Conservation (phyloP, 2,113 vertebrate genomes). For the Gadus macrocephalus region DNA sequence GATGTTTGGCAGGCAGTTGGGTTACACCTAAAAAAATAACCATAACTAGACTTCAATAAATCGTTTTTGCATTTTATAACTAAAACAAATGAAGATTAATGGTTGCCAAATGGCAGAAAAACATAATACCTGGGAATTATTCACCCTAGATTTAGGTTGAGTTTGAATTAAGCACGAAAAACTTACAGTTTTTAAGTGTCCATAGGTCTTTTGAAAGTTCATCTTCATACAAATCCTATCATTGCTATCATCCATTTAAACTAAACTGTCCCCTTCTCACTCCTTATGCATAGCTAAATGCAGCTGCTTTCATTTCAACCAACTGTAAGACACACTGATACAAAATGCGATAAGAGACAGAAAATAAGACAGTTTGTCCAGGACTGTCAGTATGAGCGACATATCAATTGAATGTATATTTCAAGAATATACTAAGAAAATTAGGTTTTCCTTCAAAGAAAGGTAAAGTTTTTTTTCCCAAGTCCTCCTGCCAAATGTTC, state of each 20-base stretch:
- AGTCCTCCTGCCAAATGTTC: neutral
- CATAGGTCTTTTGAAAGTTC: constrained; percentile 19
- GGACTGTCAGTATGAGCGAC: constrained; percentile 57
- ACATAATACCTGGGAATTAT: no score
- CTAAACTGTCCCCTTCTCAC: neutral
- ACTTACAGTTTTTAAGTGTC: constrained; percentile 40
- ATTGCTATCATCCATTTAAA: neutral
- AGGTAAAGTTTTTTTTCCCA: neutral
- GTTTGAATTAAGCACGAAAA: neutral
- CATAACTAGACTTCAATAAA: neutral
- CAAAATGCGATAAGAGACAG: constrained; percentile 62
- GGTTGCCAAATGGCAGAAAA: no score
- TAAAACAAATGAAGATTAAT: no score
- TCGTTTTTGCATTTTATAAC: no score
- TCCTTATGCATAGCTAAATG: neutral
- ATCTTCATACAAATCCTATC: constrained; percentile 28
- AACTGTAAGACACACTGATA: constrained; percentile 57
- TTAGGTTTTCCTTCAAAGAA: neutral
- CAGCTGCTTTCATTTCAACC: constrained; percentile 54
- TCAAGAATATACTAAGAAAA: neutral
- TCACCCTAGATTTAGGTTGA: no score
- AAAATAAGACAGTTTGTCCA: constrained; percentile 64
- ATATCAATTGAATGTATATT: constrained; percentile 39
- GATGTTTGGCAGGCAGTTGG: constrained; percentile 28
- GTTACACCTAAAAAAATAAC: constrained; percentile 38